Base-by-base conservation (phyloP, 2,888 invertebrate genomes). In the Chloromyia formosa region DNA sequence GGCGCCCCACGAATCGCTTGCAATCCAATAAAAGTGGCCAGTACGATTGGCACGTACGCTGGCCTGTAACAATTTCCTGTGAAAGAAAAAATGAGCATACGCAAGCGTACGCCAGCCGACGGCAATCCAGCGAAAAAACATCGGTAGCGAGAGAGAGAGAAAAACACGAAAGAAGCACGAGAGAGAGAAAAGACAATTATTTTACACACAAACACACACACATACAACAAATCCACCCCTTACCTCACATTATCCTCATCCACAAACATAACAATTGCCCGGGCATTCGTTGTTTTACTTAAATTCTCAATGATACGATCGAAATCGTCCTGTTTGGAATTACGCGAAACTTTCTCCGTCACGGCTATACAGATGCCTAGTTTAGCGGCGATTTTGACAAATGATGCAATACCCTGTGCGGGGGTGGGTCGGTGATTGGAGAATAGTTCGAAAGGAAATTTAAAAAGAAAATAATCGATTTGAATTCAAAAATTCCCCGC, bases 1-100 rank as follows among this genome's bases (percentile, higher is more conserved):
- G 53, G 89, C 89, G 20, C 92, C 92, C 92, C 92, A 92, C 0
- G 91, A 91, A 83, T 92, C 92, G 78, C 91, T 91, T 16, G 90
- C 92, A 58, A 92, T 87, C 89, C 91, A 92, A 80, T 90, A 87
- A 79, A 90, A 91, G 77, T 90, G 88, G 7, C 88, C 88, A 0
- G 87, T 87, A 76, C 87, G 86, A 82, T 89, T 88, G 5, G 88
- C 88, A 35, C 88, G 85, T 69, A 89, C 87, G 1, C 88, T 87
- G 0, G 90, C 90, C 76, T 87, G 86, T 23, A 90, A 83, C 49
- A 90, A 85, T 79, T 89, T 88, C 79, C 88, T 88, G 23, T 35
- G 22, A 35, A 56, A n/a, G n/a, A n/a, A n/a, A n/a, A n/a, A n/a
- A n/a, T n/a, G 27, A 35, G 2, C 27, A 35, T 7, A 35, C 27